Evolutionary conservation across 1,140 invertebrate species (phyloP).

Genomic region (Oedothorax gibbosus): DNA sequence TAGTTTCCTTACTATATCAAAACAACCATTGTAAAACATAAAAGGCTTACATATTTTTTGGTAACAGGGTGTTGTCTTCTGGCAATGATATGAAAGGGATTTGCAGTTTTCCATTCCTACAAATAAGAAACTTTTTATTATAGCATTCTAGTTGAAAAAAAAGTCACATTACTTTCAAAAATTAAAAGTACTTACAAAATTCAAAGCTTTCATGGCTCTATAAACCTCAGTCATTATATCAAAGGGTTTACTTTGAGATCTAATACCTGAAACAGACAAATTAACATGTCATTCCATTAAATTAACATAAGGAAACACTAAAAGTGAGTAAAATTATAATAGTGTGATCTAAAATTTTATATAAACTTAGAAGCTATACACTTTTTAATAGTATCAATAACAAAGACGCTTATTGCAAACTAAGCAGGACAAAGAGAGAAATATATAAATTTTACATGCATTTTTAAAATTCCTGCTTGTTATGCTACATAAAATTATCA

Average conservation of each 20-base stretch:
- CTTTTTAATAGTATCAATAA: too few relatives aligned
- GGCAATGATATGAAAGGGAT: constrained; percentile 88
- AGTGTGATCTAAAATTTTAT: not conserved
- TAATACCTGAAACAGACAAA: constrained; percentile 78
- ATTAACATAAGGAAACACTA: not conserved
- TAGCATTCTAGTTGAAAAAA: not conserved
- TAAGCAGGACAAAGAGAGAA: too few relatives aligned
- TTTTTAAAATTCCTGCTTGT: too few relatives aligned
- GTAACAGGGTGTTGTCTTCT: constrained; percentile 86
- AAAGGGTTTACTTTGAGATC: constrained; percentile 98
- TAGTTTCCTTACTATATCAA: not conserved
- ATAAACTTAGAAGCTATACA: too few relatives aligned
- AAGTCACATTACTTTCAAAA: constrained; percentile 57
- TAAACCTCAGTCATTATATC: constrained; percentile 99
- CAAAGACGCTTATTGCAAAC: too few relatives aligned
- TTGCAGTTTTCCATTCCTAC: constrained; percentile 98
- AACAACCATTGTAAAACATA: not conserved
- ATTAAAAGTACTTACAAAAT: constrained; percentile 80
- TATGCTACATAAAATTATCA: too few relatives aligned
- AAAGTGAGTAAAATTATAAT: not conserved
- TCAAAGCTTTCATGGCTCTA: constrained; percentile 96
- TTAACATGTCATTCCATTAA: not conserved
- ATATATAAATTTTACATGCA: too few relatives aligned
- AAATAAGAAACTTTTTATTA: constrained; percentile 38
- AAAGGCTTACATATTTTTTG: constrained; percentile 68